Evolutionary conservation across 2,888 invertebrate species (phyloP), one percentile per base, ranked within the genome.

Genomic region (Uropetala carovei): DNA sequence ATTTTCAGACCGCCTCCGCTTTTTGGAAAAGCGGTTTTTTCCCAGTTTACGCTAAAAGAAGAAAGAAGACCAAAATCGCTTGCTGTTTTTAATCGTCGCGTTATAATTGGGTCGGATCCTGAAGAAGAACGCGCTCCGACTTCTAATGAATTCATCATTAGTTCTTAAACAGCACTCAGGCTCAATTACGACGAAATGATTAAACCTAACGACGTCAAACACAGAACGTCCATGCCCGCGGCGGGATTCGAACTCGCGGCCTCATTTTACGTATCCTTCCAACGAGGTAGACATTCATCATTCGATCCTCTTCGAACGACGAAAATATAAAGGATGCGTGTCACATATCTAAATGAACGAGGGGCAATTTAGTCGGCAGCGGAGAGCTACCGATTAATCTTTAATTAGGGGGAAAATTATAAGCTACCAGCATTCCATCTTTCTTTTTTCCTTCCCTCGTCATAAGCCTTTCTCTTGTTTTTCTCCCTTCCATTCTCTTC

Each of bases 321-420:
- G n/a, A 27, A 75, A 75, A 22, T 75, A 75, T 75, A 75, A n/a
- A 22, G 22, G 22, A 68, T 68, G 22, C 75, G 75, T 27, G 27
- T 75, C 75, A 27, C 75, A 22, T 75, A 75, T n/a, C 27, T 27
- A 75, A 75, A 75, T 27, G 75, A 75, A 75, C 75, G 75, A 75
- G 22, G 22, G 27, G 75, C 75, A 10, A 75, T 75, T 75, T 75
- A 75, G 75, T 22, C 11, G 27, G 75, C 22, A 13, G 75, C 75
- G 13, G 75, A 27, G 75, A 27, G 75, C 22, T 27, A 75, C 13
- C 75, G 75, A 75, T 75, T 75, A 75, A 75, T 75, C 75, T 75
- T 75, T 75, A 75, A 75, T 75, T 75, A 75, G 75, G 75, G 13
- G 27, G 75, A 75, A 75, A 75, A 75, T 75, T 75, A 75, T 75